Conservation (phyloP, 2,888 invertebrate species). For the Scelioninae gen. 1 region DNA sequence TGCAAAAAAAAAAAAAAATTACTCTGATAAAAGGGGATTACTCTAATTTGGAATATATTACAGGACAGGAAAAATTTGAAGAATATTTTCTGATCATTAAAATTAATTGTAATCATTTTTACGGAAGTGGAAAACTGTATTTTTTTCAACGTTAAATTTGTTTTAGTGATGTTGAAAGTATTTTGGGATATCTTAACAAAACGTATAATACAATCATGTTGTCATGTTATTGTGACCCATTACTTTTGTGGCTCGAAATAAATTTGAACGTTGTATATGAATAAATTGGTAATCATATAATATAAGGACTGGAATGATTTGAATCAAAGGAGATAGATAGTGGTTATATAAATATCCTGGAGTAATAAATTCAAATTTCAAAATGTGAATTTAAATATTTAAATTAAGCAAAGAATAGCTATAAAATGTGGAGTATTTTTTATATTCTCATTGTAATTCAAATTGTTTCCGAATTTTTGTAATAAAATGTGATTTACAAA, state of each 20-base stretch:
- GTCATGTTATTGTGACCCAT: conserved; percentile 46
- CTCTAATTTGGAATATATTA: not conserved
- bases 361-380: not conserved
- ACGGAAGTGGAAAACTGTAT: not conserved
- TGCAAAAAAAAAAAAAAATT: not conserved
- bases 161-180: not conserved
- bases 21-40: not conserved
- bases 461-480: too few relatives aligned
- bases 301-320: conserved; percentile 6
- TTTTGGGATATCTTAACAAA: conserved; percentile 16
- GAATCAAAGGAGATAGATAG: conserved; percentile 17
- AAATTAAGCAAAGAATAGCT: not conserved
- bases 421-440: too few relatives aligned
- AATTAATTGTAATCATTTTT: too few relatives aligned
- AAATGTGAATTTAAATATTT: conserved; percentile 1
- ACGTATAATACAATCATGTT: conserved; percentile 32
- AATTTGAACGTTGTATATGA: conserved; percentile 55
- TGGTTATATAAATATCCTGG: conserved; percentile 6
- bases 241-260: conserved; percentile 40
- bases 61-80: too few relatives aligned
- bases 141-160: not conserved
- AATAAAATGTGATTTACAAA: too few relatives aligned
- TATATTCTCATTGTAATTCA: too few relatives aligned
- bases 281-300: conserved; percentile 58
- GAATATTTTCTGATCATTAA: too few relatives aligned